phyloP scores from a whole-genome alignment of 2,888 invertebrate genomes.

The Bombylius discolor region DNA sequence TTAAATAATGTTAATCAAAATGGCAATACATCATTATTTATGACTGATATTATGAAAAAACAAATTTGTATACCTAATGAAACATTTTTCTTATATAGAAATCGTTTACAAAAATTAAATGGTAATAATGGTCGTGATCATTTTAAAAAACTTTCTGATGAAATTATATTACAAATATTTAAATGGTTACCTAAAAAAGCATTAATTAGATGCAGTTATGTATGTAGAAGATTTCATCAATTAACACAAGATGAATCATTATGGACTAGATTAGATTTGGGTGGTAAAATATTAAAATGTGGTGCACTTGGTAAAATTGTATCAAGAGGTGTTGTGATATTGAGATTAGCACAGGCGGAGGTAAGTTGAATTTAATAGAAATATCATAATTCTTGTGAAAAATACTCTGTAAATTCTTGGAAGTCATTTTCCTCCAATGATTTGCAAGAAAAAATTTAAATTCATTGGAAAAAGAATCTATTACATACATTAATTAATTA shows the following conservation, averaged over 20 bases:
- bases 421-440: too few relatives aligned
- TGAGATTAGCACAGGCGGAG: slow-evolving; percentile 68
- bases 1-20: slow-evolving; percentile 25
- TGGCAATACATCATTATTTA: background rate
- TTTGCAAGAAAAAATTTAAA: too few relatives aligned
- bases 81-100: slow-evolving; percentile 31
- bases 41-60: slow-evolving; percentile 6
- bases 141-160: slow-evolving; percentile 68
- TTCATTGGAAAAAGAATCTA: too few relatives aligned
- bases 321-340: slow-evolving; percentile 60
- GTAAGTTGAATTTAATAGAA: slow-evolving; percentile 35
- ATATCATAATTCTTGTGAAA: too few relatives aligned
- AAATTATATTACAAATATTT: slow-evolving; percentile 70
- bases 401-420: too few relatives aligned
- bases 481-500: too few relatives aligned
- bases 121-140: slow-evolving; percentile 41
- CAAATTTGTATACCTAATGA: slow-evolving; percentile 25
- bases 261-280: slow-evolving; percentile 74
- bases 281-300: slow-evolving; percentile 50
- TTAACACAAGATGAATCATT: slow-evolving; percentile 71
- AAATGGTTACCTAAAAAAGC: slow-evolving; percentile 68
- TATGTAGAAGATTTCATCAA: slow-evolving; percentile 66
- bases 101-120: slow-evolving; percentile 19
- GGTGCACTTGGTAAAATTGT: slow-evolving; percentile 63
- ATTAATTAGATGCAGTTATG: slow-evolving; percentile 55